Conservation (phyloP, 2,113 vertebrate species). For the Epinephelus cyanopodus region DNA sequence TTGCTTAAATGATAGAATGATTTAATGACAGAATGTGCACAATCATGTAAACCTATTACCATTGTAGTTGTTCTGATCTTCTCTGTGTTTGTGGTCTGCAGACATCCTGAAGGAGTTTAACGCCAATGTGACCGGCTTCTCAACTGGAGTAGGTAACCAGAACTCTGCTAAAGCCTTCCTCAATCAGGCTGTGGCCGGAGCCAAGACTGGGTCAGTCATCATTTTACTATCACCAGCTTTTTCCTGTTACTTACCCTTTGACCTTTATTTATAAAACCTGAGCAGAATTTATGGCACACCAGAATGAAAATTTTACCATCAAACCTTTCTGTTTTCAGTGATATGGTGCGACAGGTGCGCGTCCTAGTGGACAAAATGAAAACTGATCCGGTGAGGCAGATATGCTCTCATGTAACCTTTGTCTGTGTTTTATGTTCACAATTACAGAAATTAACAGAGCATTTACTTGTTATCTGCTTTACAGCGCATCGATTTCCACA, state of each 20-base stretch:
- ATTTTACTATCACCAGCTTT: neutral
- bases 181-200: slow-evolving; percentile 92
- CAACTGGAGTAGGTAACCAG: slow-evolving; percentile 76
- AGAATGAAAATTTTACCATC: neutral
- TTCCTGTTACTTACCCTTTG: neutral
- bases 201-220: slow-evolving; percentile 82
- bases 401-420: neutral
- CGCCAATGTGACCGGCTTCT: slow-evolving; percentile 84
- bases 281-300: neutral
- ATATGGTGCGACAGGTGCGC: slow-evolving; percentile 86
- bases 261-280: neutral
- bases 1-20: neutral
- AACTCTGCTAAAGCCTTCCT: slow-evolving; percentile 81
- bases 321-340: slow-evolving; percentile 75
- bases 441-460: neutral
- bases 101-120: slow-evolving; percentile 92
- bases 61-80: neutral
- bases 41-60: neutral
- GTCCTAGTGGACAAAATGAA: slow-evolving; percentile 89
- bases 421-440: neutral
- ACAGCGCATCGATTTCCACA: slow-evolving; percentile 88
- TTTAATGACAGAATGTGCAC: neutral
- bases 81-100: slow-evolving; percentile 71
- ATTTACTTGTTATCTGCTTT: slow-evolving; percentile 28
- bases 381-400: slow-evolving; percentile 84